Conservation (phyloP, 30 jellyfish, hydroid and myxozoan genomes). For the Catostylus mosaicus region DNA sequence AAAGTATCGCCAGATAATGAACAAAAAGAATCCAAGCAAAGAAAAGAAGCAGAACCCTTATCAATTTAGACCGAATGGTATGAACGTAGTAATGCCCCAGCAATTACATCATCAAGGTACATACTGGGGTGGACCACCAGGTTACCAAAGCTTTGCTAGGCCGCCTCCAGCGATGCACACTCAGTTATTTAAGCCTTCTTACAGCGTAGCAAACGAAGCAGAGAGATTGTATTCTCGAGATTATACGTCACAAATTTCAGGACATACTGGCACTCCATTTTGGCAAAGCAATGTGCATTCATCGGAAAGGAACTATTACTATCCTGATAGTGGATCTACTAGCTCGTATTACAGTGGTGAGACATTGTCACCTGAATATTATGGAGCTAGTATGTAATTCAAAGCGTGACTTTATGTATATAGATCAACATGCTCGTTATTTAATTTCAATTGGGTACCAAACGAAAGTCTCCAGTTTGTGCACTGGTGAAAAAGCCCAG, state of each 20-base stretch:
- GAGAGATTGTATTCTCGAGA: slow-evolving; percentile 61
- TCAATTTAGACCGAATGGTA: slow-evolving; percentile 68
- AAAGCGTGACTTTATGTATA: slow-evolving; percentile 10
- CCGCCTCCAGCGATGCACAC: slow-evolving; percentile 71
- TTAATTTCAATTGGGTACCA: slow-evolving; percentile 5
- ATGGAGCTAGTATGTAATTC: slow-evolving; percentile 62
- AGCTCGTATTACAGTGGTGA: slow-evolving; percentile 60
- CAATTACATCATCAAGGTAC: slow-evolving; percentile 64
- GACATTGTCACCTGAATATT: slow-evolving; percentile 70
- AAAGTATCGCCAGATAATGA: slow-evolving; percentile 85
- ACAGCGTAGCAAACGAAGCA: slow-evolving; percentile 48
- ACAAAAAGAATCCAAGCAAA: slow-evolving; percentile 69
- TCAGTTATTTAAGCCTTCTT: slow-evolving; percentile 59
- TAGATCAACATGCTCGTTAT: slow-evolving; percentile 1
- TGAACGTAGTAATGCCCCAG: slow-evolving; percentile 66
- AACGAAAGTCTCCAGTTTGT: background rate
- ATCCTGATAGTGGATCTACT: slow-evolving; percentile 66
- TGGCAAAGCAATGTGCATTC: slow-evolving; percentile 65
- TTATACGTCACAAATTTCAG: slow-evolving; percentile 56
- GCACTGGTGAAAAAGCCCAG: no score
- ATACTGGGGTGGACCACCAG: slow-evolving; percentile 67
- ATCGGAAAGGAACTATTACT: slow-evolving; percentile 60
- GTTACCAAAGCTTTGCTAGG: slow-evolving; percentile 59
- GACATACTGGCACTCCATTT: slow-evolving; percentile 50
- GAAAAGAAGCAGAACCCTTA: slow-evolving; percentile 70